phyloP scores from a whole-genome alignment of 1,140 invertebrate species.

The Brachystomella parvula region DNA sequence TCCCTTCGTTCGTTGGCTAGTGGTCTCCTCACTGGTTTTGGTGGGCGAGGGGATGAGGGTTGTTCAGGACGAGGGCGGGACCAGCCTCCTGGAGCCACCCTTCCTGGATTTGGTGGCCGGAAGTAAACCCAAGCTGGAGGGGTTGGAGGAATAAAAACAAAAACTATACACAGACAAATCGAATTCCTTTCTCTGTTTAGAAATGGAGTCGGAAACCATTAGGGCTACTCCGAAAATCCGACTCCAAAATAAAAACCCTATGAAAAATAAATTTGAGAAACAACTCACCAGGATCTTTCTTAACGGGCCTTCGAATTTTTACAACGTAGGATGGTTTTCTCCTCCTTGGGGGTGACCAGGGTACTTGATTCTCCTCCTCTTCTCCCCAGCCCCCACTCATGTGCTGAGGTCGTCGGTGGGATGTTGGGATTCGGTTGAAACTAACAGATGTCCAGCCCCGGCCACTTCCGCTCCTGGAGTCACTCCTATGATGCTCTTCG shows the following conservation, averaged over 20 bases:
- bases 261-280: too few species aligned
- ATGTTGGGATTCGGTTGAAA: background rate
- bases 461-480: background rate
- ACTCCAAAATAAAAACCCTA: background rate
- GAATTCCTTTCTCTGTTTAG: background rate
- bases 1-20: background rate
- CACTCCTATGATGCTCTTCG: background rate
- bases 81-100: background rate
- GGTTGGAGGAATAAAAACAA: constrained; percentile 1
- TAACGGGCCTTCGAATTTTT: constrained; percentile 22
- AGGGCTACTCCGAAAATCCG: background rate
- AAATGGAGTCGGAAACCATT: background rate
- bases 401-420: background rate
- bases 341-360: constrained; percentile 14
- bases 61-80: background rate
- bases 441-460: background rate
- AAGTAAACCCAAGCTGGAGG: constrained; percentile 24
- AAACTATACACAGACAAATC: constrained; percentile 14
- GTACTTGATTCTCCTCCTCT: background rate
- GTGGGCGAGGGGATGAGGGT: background rate
- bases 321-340: constrained; percentile 29
- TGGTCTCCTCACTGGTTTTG: background rate
- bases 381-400: background rate
- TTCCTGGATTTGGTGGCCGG: constrained; percentile 20
- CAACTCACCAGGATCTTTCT: constrained; percentile 19